These are phyloP conservation scores for Belonocnema kinseyi DNA, from an alignment of 1,140 invertebrate genomes.

Conservation along the genomic window DNA sequence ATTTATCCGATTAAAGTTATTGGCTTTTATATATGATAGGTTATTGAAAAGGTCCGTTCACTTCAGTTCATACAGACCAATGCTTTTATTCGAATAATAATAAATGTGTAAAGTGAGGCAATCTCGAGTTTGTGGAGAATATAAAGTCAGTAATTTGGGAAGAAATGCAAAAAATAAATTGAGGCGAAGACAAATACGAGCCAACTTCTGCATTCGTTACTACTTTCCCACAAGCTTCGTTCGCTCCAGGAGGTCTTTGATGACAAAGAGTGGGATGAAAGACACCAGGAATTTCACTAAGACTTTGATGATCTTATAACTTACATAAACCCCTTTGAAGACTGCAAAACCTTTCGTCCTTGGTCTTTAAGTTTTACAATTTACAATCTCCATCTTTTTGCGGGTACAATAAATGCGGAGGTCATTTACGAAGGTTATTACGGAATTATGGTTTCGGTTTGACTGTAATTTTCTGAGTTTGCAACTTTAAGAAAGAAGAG, in stretches of 20 bases:
- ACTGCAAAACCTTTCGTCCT: not conserved
- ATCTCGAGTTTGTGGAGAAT: not conserved
- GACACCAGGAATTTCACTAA: constrained; percentile 9
- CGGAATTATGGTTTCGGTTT: not conserved
- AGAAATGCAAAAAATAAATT: constrained; percentile 5
- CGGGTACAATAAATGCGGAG: not conserved
- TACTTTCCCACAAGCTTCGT: constrained; percentile 23
- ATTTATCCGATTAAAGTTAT: not conserved
- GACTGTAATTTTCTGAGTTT: not conserved
- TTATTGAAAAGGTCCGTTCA: not conserved
- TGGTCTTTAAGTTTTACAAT: constrained; percentile 4
- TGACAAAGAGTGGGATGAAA: constrained; percentile 28
- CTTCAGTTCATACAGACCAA: not conserved
- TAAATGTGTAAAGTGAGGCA: too few relatives aligned
- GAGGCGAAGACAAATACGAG: constrained; percentile 16
- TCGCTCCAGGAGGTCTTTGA: constrained; percentile 26
- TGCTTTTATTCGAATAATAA: too few relatives aligned
- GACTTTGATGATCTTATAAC: constrained; percentile 17
- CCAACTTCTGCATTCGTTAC: constrained; percentile 19
- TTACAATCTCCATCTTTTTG: not conserved
- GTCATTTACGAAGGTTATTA: not conserved
- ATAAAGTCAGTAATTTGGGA: constrained; percentile 18
- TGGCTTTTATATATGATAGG: not conserved
- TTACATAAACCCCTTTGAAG: not conserved
- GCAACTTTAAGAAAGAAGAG: too few relatives aligned